Evolutionary conservation across 1,140 invertebrate genomes (phyloP), one percentile per base, ranked within the genome.

Genomic region (Contarinia nasturtii): DNA sequence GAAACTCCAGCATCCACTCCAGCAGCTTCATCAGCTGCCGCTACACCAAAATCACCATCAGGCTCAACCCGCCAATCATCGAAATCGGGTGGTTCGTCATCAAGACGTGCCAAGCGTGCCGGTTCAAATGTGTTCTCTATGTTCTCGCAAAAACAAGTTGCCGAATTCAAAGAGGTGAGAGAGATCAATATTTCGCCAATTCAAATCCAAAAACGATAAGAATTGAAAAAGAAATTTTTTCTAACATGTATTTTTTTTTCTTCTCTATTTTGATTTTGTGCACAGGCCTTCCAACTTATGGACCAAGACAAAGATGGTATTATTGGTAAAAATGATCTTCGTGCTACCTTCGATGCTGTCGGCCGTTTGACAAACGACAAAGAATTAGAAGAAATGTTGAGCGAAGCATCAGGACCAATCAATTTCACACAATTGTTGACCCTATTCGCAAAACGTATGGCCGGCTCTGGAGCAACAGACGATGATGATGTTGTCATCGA

Each of bases 301-400:
- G 94, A 98, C 74, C 82, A 86, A 69, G 89, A 98, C 73, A 93
- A 96, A 71, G 94, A 98, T 68, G 91, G 92, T 58, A 84, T 97
- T 70, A 89, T 98, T 65, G 86, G 86, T 64, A 92, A 94, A 67
- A 84, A 81, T 66, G 94, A 98, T 71, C 76, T 98, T 59, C 83
- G 90, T 63, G 83, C 84, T 60, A 92, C 91, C 62, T 97, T 91
- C 72, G 90, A 94, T 69, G 84, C 85, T 53, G 77, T 97, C 50
- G 93, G 93, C 72, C 82, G 85, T 66, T 73, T 92, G 49, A 80
- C 82, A 57, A 77, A 76, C 54, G 89, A 94, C 59, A 86, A 88
- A 66, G 89, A 94, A 67, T 69, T 94, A 50, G 87, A 93, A 52
- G 77, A 84, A 53, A 93, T 94, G 88, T 67, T 93, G 51, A 71